Evolutionary conservation across 2,888 invertebrate genomes (phyloP), one percentile per base, ranked within the genome.

Genomic region (Hirtodrosophila trivittata): DNA sequence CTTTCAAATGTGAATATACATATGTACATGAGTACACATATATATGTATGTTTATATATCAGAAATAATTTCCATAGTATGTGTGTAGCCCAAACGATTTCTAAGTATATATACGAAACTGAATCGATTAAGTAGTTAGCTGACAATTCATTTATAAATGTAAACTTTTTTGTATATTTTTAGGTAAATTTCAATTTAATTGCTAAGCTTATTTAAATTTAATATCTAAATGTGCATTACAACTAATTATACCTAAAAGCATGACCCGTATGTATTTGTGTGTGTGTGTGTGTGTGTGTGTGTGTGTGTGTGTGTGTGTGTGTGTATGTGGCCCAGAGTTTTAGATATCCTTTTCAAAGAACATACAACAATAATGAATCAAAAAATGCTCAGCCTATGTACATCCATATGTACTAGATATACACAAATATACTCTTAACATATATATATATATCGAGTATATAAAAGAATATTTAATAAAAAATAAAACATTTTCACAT

Each of bases 191-290:
- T 75, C 65, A 59, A 71, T 78, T 78, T 43, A 75, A 75, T 67
- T 77, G 67, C 68, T 77, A 64, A 46, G 58, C 75, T 66, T 75
- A 41, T 69, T 75, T 60, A 41, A 72, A n/a, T n/a, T n/a, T n/a
- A 55, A 55, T 63, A 74, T 80, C 80, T 80, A 64, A 76, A 77
- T 77, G 77, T 77, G 74, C 71, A 80, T 65, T 70, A 73, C n/a
- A 60, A 46, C 51, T 37, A 56, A 58, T 25, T 42, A 30, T 18
- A 43, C 55, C 47, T 47, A 55, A n/a, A n/a, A n/a, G n/a, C n/a
- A n/a, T n/a, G n/a, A n/a, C n/a, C n/a, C n/a, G 42, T 47, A 35
- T 21, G 42, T 45, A 12, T 14, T 3, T 46, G 2, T 45, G 32
- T 16, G 1, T 35, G 25, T 12, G 28, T 21, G 26, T 3, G 3